These are phyloP conservation scores for Limenitis camilla DNA, from an alignment of 2,888 invertebrate species.

Conservation along the genomic window DNA sequence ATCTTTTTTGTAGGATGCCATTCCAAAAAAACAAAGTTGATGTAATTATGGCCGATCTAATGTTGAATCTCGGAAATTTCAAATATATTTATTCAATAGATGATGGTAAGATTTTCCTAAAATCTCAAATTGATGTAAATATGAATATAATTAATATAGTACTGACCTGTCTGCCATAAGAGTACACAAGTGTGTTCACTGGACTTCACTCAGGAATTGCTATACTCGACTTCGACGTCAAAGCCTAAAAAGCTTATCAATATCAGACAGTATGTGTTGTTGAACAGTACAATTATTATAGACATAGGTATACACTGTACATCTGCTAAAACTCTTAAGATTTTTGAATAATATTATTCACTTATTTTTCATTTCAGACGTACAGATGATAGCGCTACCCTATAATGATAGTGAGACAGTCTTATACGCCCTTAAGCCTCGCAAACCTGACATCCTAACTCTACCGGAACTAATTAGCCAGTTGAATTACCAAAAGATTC, in stretches of 20 bases:
- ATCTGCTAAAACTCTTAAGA: too few species aligned
- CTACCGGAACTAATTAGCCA: slow-evolving; percentile 63
- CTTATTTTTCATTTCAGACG: slow-evolving; percentile 47
- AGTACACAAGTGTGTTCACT: too few species aligned
- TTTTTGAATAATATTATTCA: too few species aligned
- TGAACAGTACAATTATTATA: too few species aligned
- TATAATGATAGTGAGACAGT: slow-evolving; percentile 79
- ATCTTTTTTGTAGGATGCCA: slow-evolving; percentile 58
- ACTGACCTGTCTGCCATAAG: too few species aligned
- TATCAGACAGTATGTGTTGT: too few species aligned
- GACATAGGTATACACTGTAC: too few species aligned
- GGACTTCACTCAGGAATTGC: background rate
- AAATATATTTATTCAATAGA: slow-evolving; percentile 40
- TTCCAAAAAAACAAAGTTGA: slow-evolving; percentile 61
- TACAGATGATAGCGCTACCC: slow-evolving; percentile 80
- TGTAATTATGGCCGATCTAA: slow-evolving; percentile 73
- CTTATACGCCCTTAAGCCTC: slow-evolving; percentile 80
- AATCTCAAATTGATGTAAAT: too few species aligned
- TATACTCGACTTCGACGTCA: too few species aligned
- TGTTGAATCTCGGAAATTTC: slow-evolving; percentile 73
- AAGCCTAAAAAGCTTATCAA: background rate
- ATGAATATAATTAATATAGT: too few species aligned
- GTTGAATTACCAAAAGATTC: slow-evolving; percentile 64
- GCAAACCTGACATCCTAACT: slow-evolving; percentile 43
- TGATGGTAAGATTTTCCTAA: slow-evolving; percentile 49